These are phyloP conservation scores for Coendou prehensilis DNA, from an alignment of 2,797 vertebrate genomes.

Conservation along the genomic window DNA sequence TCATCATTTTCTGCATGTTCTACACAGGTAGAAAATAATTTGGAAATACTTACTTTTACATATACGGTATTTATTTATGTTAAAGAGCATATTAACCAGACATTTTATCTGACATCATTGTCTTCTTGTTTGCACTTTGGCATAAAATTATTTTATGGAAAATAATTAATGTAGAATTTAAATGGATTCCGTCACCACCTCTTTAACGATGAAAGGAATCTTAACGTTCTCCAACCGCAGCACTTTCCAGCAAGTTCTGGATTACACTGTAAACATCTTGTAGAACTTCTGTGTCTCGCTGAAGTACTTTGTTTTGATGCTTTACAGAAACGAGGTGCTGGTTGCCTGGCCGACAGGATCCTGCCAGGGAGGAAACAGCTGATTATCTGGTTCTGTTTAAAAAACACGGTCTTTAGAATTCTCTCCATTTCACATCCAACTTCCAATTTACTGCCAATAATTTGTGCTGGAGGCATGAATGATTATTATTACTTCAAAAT, in stretches of 20 bases:
- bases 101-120: neutral
- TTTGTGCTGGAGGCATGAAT: slow-evolving; percentile 44
- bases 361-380: neutral
- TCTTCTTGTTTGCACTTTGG: neutral
- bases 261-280: neutral
- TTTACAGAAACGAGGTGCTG: neutral
- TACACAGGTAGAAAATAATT: neutral
- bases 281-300: neutral
- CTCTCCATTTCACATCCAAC: slow-evolving; percentile 56
- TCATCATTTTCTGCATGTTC: neutral
- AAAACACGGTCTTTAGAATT: slow-evolving; percentile 48
- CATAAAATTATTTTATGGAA: neutral
- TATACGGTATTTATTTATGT: neutral
- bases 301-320: slow-evolving; percentile 51
- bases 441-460: slow-evolving; percentile 42
- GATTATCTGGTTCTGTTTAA: slow-evolving; percentile 22
- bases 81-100: neutral
- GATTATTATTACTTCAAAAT: slow-evolving; percentile 64
- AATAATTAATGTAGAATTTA: neutral
- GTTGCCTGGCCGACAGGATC: neutral
- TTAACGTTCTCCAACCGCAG: neutral
- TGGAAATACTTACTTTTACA: neutral
- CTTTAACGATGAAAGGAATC: neutral
- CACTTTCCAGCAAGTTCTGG: neutral
- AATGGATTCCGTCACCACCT: neutral